Conservation (phyloP, 1,140 invertebrate species). For the Drosophila sp. region DNA sequence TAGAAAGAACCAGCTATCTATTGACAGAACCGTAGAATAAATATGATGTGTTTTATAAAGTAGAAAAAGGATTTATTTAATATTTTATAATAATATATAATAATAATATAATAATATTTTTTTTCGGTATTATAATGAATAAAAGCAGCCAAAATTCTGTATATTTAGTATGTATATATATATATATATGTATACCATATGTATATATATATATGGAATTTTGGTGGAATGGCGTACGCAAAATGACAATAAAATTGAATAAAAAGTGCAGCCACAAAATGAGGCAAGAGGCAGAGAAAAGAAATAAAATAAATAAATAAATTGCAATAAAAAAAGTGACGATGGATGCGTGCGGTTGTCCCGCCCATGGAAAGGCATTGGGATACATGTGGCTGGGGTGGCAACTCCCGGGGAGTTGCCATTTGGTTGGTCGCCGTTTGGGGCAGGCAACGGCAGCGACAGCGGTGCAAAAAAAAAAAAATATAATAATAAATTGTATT, state of each 20-base stretch:
- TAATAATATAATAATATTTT: too few species aligned
- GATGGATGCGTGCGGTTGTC: constrained; percentile 46
- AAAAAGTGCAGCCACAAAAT: constrained; percentile 46
- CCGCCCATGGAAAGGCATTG: constrained; percentile 26
- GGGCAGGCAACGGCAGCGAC: constrained; percentile 28
- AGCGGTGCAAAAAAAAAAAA: constrained; percentile 29
- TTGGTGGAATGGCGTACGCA: constrained; percentile 57
- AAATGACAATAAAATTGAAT: constrained; percentile 74
- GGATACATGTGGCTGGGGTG: constrained; percentile 2
- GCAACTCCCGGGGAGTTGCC: constrained; percentile 37
- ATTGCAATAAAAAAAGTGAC: constrained; percentile 33
- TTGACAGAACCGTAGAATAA: too few species aligned
- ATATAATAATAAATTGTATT: constrained; percentile 75
- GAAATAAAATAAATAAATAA: constrained; percentile 17
- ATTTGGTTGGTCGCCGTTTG: constrained; percentile 63
- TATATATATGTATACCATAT: too few species aligned
- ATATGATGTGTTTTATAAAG: too few species aligned
- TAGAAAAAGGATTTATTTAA: too few species aligned
- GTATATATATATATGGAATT: too few species aligned
- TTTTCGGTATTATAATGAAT: too few species aligned
- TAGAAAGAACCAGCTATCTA: too few species aligned
- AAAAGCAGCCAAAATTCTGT: not conserved
- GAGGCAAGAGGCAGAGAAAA: not conserved
- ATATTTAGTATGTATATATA: constrained; percentile 10
- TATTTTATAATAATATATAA: too few species aligned